These are phyloP conservation scores for Styela plicata DNA, from an alignment of 23 tunicate genomes.

Conservation along the genomic window DNA sequence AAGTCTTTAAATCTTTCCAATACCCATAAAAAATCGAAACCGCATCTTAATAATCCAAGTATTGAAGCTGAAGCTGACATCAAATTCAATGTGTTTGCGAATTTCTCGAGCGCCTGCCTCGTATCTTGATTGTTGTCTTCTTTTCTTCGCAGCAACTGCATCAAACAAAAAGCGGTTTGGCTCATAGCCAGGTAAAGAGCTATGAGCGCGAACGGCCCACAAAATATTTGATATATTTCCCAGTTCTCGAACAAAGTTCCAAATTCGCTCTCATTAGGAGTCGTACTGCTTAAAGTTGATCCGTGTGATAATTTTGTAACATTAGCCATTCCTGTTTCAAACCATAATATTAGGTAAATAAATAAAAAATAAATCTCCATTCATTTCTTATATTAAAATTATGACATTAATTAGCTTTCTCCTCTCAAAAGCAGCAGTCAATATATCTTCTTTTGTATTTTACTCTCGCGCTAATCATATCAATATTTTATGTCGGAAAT, in stretches of 20 bases:
- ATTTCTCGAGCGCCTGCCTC: neutral
- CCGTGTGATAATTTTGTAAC: too few relatives aligned
- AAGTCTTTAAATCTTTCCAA: neutral
- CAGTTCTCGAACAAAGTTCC: neutral
- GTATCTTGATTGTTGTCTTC: neutral
- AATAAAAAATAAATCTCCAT: too few relatives aligned
- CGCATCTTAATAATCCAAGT: neutral
- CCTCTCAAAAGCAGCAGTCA: too few relatives aligned
- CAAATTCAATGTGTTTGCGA: neutral
- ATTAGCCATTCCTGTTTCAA: too few relatives aligned
- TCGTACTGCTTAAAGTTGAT: too few relatives aligned
- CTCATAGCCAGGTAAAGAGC: neutral
- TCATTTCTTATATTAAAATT: too few relatives aligned
- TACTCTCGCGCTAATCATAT: too few relatives aligned
- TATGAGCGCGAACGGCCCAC: neutral
- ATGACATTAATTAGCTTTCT: too few relatives aligned
- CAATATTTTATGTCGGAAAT: too few relatives aligned
- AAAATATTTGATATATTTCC: neutral
- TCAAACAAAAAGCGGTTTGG: neutral
- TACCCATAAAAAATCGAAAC: neutral
- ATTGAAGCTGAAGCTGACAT: neutral
- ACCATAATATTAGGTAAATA: too few relatives aligned
- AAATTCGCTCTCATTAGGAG: neutral
- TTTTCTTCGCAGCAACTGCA: neutral
- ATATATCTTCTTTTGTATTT: too few relatives aligned